phyloP scores from a whole-genome alignment of 2,113 vertebrate species.

The Herpailurus yagouaroundi region DNA sequence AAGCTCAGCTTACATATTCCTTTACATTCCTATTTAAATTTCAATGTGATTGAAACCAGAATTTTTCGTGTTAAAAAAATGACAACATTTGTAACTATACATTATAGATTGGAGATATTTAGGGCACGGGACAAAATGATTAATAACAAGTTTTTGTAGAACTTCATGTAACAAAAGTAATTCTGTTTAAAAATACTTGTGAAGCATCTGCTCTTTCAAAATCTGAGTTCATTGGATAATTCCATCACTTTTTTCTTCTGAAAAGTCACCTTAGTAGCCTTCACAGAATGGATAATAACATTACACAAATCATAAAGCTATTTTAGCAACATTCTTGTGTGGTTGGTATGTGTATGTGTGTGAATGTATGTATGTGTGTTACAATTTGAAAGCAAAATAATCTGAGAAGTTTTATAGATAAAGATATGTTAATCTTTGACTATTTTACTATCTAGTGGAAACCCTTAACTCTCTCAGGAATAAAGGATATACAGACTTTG shows the following conservation, averaged over 20 bases:
- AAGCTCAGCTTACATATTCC: neutral
- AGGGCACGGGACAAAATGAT: neutral
- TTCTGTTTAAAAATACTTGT: slow-evolving; percentile 33
- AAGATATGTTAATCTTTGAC: neutral
- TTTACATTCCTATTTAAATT: slow-evolving; percentile 65
- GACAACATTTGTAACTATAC: neutral
- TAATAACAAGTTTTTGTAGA: neutral
- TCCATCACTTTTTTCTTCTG: neutral
- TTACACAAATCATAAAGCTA: neutral
- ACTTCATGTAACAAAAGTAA: slow-evolving; percentile 24
- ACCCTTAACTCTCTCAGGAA: neutral
- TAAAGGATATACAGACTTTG: neutral
- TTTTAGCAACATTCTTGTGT: neutral
- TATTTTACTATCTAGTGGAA: neutral
- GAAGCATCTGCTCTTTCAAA: slow-evolving; percentile 42
- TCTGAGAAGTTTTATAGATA: neutral
- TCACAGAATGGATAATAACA: neutral
- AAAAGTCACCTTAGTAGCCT: neutral
- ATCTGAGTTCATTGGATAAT: neutral
- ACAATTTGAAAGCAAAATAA: neutral
- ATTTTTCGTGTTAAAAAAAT: slow-evolving; percentile 49
- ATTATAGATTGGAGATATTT: neutral
- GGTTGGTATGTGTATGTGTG: neutral
- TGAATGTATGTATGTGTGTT: neutral
- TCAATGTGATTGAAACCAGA: neutral